A percentile compares a stretch with the other conserved stretches of the same genome.
Evolutionary conservation across 2,113 vertebrate genomes (phyloP).

Genomic region (Piaya cayana): DNA sequence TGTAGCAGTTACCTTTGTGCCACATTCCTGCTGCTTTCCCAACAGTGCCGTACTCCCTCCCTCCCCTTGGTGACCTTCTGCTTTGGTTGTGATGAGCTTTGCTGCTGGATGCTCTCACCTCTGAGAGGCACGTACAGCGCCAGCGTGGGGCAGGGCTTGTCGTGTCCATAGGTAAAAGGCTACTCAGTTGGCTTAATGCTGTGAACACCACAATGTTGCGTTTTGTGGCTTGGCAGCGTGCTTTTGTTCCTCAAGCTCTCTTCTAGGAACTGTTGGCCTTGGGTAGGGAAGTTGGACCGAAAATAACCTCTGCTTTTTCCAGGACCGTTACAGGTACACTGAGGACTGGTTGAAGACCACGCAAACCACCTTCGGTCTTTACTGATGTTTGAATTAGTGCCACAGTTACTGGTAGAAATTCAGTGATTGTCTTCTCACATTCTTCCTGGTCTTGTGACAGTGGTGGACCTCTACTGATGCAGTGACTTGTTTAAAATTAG

Average conservation of each 20-base stretch:
- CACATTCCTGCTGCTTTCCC: conserved; percentile 50
- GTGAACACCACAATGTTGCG: rapidly evolving
- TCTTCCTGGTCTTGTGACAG: not conserved
- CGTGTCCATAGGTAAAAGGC: rapidly evolving
- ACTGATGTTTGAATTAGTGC: not conserved
- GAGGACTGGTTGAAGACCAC: not conserved
- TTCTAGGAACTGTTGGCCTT: not conserved
- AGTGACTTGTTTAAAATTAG: not conserved
- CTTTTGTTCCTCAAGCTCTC: not conserved
- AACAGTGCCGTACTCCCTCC: not conserved
- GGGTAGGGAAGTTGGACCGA: not conserved
- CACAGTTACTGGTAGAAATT: not conserved
- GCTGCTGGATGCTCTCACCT: not conserved
- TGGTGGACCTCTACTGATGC: not conserved
- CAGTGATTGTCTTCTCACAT: rapidly evolving
- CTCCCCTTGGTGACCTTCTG: not conserved
- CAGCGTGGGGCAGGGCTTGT: not conserved
- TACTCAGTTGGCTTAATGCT: not conserved
- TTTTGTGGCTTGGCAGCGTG: not conserved
- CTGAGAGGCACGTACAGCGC: rapidly evolving
- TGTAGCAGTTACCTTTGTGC: conserved; percentile 48
- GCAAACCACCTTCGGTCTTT: too few relatives aligned
- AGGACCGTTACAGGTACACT: not conserved
- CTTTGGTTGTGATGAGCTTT: not conserved
- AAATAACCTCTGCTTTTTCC: not conserved